Conservation (phyloP, 2,888 invertebrate genomes). For the Xylota segnis region DNA sequence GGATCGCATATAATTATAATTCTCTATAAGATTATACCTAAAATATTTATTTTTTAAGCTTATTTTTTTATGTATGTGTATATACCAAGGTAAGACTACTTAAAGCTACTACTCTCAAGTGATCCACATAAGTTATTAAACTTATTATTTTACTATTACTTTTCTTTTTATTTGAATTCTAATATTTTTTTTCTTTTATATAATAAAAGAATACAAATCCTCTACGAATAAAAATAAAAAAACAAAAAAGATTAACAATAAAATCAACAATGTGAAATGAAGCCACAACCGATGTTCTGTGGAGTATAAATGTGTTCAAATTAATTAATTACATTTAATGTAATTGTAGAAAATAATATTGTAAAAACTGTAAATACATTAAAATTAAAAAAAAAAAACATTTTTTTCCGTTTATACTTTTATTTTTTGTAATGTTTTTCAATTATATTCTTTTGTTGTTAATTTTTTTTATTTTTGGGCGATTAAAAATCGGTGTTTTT, state of each 20-base stretch:
- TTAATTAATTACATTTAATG: constrained; percentile 73
- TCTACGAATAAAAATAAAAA: constrained; percentile 51
- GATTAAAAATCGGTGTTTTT: constrained; percentile 68
- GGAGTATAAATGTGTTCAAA: constrained; percentile 77
- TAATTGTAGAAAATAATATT: constrained; percentile 73
- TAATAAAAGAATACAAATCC: constrained; percentile 53
- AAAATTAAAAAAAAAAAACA: constrained; percentile 15
- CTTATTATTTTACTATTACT: constrained; percentile 11
- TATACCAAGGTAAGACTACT: constrained; percentile 69
- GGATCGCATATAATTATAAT: constrained; percentile 66
- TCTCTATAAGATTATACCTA: constrained; percentile 69
- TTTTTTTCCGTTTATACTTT: constrained; percentile 18
- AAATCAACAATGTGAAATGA: constrained; percentile 63
- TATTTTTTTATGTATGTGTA: constrained; percentile 56
- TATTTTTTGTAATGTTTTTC: constrained; percentile 7
- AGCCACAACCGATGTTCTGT: constrained; percentile 74
- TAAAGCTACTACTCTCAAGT: constrained; percentile 76
- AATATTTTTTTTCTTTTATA: constrained; percentile 35
- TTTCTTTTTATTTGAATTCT: constrained; percentile 13
- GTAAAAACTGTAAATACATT: constrained; percentile 75
- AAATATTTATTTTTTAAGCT: constrained; percentile 34
- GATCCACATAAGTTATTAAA: constrained; percentile 50
- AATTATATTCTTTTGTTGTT: constrained; percentile 15
- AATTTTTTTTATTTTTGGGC: constrained; percentile 34
- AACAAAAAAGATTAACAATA: constrained; percentile 34